Evolutionary conservation across 2,113 vertebrate species (phyloP), one percentile per base, ranked within the genome.

Genomic region (Numida meleagris): DNA sequence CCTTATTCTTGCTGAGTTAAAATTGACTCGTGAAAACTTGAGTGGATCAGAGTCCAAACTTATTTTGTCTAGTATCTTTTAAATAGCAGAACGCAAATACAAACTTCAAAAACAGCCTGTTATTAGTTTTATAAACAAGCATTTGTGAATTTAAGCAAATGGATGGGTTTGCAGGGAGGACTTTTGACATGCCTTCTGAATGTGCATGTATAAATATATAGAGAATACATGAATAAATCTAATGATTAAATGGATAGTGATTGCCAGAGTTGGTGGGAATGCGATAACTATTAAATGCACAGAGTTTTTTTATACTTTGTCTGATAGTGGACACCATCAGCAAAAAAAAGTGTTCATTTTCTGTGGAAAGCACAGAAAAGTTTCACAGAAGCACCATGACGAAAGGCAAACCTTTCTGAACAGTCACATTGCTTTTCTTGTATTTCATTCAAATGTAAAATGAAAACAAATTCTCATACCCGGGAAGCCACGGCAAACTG

Each of bases 351-450:
- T 53, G 5, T 68, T 79, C 19, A 6, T 5, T 80, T 55, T 36
- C 63, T 67, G 20, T 43, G 29, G 84, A 91, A 91, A 94, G 38
- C 34, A 33, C 34, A 86, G 89, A 29, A 78, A 66, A 77, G 46
- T 76, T 82, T 93, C 78, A 78, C 51, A 72, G 65, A 78, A 86
- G 42, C 68, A 89, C 14, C 21, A 68, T 86, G 68, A 83, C 42
- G 91, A 78, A 93, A 93, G 43, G 33, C 75, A 95, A 96, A 82
- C 50, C 76, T 93, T 82, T 55, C 63, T 81, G 65, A 76, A 72
- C 6, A 83, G 65, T 13, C 85, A 68, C 51, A 10, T 17, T 88
- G 61, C 61, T 91, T 88, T 81, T 71, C 65, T 82, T 96, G 88
- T 73, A 75, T 86, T 94, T 75, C 9, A 1, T 67, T 90, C 65